Percentiles rank a stretch among this genome's conserved stretches.
phyloP scores from a whole-genome alignment of 2,797 vertebrate species.

The Falco rusticolus region DNA sequence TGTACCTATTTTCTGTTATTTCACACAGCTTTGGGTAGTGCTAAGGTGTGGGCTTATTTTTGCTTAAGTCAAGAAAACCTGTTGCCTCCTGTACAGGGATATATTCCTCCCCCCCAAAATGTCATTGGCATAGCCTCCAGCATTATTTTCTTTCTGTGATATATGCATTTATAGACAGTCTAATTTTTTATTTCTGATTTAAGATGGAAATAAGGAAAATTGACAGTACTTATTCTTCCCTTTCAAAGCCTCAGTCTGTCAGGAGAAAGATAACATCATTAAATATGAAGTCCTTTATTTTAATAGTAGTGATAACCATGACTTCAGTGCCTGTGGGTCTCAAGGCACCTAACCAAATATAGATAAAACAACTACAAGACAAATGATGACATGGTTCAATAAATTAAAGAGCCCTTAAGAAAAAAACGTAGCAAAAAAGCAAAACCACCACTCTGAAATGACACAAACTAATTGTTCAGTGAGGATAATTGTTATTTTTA shows the following conservation, averaged over 20 bases:
- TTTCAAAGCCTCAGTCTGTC: not conserved
- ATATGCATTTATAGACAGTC: not conserved
- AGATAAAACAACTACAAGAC: not conserved
- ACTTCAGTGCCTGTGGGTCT: not conserved
- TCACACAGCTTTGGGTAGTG: not conserved
- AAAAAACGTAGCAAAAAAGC: not conserved
- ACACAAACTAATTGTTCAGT: not conserved
- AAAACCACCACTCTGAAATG: not conserved
- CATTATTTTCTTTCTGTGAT: not conserved
- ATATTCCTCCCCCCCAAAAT: not conserved
- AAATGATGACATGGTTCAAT: not conserved
- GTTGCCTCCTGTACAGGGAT: not conserved
- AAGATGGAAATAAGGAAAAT: not conserved
- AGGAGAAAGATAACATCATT: not conserved
- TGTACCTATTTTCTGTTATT: not conserved
- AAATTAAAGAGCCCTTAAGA: not conserved
- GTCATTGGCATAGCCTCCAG: not conserved
- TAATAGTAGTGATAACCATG: not conserved
- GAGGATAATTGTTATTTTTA: not conserved
- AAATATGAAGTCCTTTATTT: not conserved
- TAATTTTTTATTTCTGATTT: not conserved
- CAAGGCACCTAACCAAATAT: not conserved
- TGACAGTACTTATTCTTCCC: not conserved
- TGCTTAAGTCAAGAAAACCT: not conserved
- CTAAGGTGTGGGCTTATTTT: not conserved